Conservation (phyloP, 1,140 invertebrate species). For the Pinna nobilis region DNA sequence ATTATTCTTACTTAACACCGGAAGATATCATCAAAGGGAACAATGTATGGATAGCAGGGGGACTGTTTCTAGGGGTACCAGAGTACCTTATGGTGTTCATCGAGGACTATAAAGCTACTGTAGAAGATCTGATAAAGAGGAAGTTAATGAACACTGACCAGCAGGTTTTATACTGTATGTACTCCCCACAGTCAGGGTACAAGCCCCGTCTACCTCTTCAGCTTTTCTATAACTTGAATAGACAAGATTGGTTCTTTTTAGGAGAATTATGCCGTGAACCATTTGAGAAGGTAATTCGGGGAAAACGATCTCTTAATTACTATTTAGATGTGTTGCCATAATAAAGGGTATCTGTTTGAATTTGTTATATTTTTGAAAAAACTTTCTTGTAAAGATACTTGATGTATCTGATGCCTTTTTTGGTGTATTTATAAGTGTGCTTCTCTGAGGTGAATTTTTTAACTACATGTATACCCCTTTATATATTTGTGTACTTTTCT, state of each 20-base stretch:
- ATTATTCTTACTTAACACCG: conserved; percentile 32
- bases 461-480: too few species aligned
- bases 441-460: too few species aligned
- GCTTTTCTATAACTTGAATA: background rate
- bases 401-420: too few species aligned
- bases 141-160: conserved; percentile 40
- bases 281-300: too few species aligned
- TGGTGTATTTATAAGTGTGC: too few species aligned
- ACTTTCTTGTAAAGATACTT: too few species aligned
- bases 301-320: too few species aligned
- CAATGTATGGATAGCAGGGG: conserved; percentile 62
- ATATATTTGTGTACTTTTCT: too few species aligned
- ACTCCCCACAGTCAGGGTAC: background rate
- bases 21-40: conserved; percentile 50
- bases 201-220: conserved; percentile 27
- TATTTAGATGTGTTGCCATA: too few species aligned
- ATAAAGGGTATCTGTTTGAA: too few species aligned
- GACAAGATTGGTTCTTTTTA: conserved; percentile 26
- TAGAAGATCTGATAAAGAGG: conserved; percentile 10
- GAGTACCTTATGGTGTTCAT: conserved; percentile 43
- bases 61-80: conserved; percentile 48
- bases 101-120: conserved; percentile 29
- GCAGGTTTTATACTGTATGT: conserved; percentile 36
- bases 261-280: conserved; percentile 12
- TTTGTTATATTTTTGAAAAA: too few species aligned